A percentile compares a stretch with the other conserved stretches of the same genome.
phyloP scores from a whole-genome alignment of 2,797 vertebrate genomes.

The Scleropages formosus region DNA sequence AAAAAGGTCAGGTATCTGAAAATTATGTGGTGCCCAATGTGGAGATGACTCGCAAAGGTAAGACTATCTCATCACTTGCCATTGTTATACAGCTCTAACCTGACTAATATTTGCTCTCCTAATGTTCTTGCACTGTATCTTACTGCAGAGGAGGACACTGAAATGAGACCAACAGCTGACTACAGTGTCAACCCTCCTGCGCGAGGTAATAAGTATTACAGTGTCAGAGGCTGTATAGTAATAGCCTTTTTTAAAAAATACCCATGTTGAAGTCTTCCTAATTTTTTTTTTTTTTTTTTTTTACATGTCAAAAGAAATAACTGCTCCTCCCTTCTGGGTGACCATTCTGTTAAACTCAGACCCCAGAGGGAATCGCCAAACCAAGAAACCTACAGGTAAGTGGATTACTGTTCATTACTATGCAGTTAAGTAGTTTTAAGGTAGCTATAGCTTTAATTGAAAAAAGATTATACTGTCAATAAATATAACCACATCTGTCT shows the following conservation, averaged over 20 bases:
- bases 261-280: background rate
- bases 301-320: constrained; percentile 43
- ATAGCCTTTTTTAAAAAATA: background rate
- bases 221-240: background rate
- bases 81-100: constrained; percentile 33
- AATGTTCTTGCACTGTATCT: constrained; percentile 37
- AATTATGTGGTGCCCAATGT: constrained; percentile 24
- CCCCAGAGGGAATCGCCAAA: constrained; percentile 46
- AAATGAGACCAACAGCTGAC: constrained; percentile 40
- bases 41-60: constrained; percentile 43
- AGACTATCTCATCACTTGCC: constrained; percentile 3
- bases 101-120: constrained; percentile 43
- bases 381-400: constrained; percentile 50
- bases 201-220: constrained; percentile 47
- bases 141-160: constrained; percentile 43
- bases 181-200: constrained; percentile 24
- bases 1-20: constrained; percentile 44
- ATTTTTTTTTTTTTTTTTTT: background rate
- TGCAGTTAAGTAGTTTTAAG: background rate
- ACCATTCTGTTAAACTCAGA: constrained; percentile 57
- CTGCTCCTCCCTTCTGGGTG: constrained; percentile 53
- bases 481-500: too few relatives aligned
- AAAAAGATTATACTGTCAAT: background rate
- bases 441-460: too few relatives aligned
- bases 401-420: background rate